Percentiles rank a stretch among this genome's conserved stretches.
Evolutionary conservation across 2,888 invertebrate species (phyloP).

Genomic region (Hedya salicella): DNA sequence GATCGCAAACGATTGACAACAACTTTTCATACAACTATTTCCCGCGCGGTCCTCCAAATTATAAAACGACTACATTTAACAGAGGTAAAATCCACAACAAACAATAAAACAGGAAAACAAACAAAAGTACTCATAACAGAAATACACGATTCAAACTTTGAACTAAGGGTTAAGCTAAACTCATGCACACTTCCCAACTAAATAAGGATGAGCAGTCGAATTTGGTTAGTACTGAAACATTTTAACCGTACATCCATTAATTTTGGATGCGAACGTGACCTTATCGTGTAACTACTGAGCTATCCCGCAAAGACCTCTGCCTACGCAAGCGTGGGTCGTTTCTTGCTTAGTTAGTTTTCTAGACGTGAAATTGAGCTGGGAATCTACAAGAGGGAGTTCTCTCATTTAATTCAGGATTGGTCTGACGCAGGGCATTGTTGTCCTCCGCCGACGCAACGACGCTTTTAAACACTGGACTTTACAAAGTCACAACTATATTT

Average conservation of each 20-base stretch:
- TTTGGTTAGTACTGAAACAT: neutral
- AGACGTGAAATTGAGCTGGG: neutral
- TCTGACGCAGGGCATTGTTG: slow-evolving; percentile 23
- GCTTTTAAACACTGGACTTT: neutral
- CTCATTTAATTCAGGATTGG: slow-evolving; percentile 22
- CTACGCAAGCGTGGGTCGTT: neutral
- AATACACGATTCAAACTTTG: too few relatives aligned
- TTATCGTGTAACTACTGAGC: neutral
- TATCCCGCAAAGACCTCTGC: neutral
- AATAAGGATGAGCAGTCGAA: neutral
- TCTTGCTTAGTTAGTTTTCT: neutral
- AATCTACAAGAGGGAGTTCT: slow-evolving; percentile 6
- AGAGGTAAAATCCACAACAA: too few relatives aligned
- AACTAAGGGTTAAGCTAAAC: too few relatives aligned
- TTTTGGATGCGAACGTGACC: neutral
- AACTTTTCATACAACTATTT: too few relatives aligned
- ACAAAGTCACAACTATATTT: too few relatives aligned
- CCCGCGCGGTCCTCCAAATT: too few relatives aligned
- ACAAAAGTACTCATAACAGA: too few relatives aligned
- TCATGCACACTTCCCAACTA: neutral
- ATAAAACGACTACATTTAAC: too few relatives aligned
- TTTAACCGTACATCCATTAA: neutral
- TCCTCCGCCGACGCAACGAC: slow-evolving; percentile 13
- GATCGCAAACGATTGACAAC: neutral
- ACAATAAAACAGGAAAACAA: too few relatives aligned